Conservation (phyloP, 2,888 invertebrate species). For the Hyles lineata region DNA sequence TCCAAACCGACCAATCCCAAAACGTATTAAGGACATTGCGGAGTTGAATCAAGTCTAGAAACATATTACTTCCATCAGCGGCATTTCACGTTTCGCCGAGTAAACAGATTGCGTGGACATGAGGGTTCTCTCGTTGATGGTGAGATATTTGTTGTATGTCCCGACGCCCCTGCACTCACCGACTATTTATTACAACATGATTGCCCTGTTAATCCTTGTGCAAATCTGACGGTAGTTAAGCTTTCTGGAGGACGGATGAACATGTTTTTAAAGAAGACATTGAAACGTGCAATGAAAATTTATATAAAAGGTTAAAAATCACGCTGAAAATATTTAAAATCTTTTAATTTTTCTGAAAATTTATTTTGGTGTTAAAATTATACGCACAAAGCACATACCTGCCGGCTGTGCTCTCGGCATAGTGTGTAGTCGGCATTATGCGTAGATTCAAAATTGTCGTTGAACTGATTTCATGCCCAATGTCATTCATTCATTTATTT, state of each 20-base stretch:
- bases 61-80: conserved; percentile 29
- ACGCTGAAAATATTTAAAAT: no score
- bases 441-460: no score
- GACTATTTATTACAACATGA: conserved; percentile 22
- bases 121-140: conserved; percentile 19
- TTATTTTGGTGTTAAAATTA: no score
- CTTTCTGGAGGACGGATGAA: no score
- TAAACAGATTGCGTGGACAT: conserved; percentile 40
- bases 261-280: no score
- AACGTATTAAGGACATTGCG: conserved; percentile 6
- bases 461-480: no score
- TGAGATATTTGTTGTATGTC: conserved; percentile 24
- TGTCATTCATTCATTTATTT: neutral
- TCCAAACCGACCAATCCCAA: conserved; percentile 9
- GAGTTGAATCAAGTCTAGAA: conserved; percentile 15
- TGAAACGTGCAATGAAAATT: no score
- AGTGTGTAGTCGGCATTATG: no score
- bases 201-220: conserved; percentile 11
- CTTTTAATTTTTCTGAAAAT: no score
- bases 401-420: no score
- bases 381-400: no score
- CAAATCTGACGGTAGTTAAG: neutral
- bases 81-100: conserved; percentile 39
- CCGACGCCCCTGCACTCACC: conserved; percentile 7
- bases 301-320: no score